Evolutionary conservation across 2,113 vertebrate genomes (phyloP), one percentile per base, ranked within the genome.

Genomic region (Brachyistius frenatus): DNA sequence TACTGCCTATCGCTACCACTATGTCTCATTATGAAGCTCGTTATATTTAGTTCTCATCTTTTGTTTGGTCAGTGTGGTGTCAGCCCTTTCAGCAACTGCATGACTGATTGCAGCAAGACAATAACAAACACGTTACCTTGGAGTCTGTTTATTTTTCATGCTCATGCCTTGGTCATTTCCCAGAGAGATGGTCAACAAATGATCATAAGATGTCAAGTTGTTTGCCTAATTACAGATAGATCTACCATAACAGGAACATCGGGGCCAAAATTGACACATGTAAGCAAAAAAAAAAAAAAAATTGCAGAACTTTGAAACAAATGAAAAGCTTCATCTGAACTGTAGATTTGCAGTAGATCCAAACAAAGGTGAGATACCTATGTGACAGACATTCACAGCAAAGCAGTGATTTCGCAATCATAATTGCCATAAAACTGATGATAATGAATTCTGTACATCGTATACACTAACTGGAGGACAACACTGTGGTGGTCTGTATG

Each of bases 131-230:
- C 7, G 23, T 23, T 16, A 3, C 47, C n/a, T 16, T 5, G 3
- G 5, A 15, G 11, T 56, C 44, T 78, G 16, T 67, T 74, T 56
- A 62, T 61, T 71, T 47, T 9, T 39, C 11, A 23, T 41, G 14
- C 5, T 35, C 7, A 31, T 57, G 16, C 30, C 7, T 33, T 23
- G 3, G 41, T 11, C 41, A 44, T 13, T 3, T 13, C 3, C 14
- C 46, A 52, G 23, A 23, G 23, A 23, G 23, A 23, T 23, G 23
- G 39, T 14, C 50, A 63, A 33, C 41, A 44, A 44, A 44, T 44
- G 7, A 44, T 44, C 11, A 7, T 7, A 44, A 44, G 10, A 44
- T 44, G 41, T 13, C 41, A 44, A 13, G 10, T 44, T 10, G 36
- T n/a, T 55, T 7, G 32, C 8, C 63, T 60, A 63, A 69, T 32